phyloP scores from a whole-genome alignment of 2,113 vertebrate genomes.

The Syrrhaptes paradoxus region DNA sequence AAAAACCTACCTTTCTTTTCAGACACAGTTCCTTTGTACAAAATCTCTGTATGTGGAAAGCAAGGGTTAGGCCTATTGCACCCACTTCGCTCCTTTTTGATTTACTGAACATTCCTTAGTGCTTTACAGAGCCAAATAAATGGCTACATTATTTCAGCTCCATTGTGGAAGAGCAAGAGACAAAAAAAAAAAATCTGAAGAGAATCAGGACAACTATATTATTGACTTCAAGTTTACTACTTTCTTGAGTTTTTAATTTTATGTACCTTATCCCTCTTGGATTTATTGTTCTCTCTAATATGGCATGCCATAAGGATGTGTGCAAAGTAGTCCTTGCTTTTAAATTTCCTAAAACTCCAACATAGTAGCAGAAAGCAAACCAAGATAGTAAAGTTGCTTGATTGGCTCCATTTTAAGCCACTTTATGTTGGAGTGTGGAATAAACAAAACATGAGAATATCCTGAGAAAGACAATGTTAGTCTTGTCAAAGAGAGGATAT shows the following conservation, averaged over 20 bases:
- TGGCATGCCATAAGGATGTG: background rate
- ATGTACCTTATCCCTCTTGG: background rate
- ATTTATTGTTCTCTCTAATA: background rate
- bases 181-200: background rate
- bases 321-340: background rate
- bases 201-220: background rate
- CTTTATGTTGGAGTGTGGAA: background rate
- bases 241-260: background rate
- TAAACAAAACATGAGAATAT: background rate
- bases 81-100: constrained; percentile 6
- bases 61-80: background rate
- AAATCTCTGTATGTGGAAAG: background rate
- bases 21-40: background rate
- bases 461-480: background rate
- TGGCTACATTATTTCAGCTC: background rate
- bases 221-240: background rate
- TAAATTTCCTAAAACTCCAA: background rate
- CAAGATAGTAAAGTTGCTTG: background rate
- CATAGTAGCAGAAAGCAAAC: background rate
- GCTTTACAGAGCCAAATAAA: constrained; percentile 16
- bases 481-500: background rate
- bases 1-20: constrained; percentile 27
- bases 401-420: background rate
- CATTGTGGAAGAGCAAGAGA: background rate
- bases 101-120: constrained; percentile 2